Evolutionary conservation across 1,140 invertebrate species (phyloP).

Genomic region (Tetranychus urticae): DNA sequence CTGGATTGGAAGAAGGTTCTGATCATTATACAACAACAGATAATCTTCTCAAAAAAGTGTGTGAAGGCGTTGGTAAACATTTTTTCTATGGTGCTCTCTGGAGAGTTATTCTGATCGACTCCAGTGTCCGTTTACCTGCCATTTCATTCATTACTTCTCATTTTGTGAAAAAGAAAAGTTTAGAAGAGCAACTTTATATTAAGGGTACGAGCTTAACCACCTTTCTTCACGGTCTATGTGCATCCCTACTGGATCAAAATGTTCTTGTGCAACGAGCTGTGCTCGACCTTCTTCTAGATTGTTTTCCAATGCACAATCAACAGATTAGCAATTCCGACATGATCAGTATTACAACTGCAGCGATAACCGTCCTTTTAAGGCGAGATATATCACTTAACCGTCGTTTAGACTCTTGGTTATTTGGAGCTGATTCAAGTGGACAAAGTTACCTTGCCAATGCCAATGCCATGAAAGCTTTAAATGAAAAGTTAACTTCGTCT

Average conservation of each 20-base stretch:
- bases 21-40: constrained; percentile 68
- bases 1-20: constrained; percentile 69
- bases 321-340: constrained; percentile 47
- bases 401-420: constrained; percentile 54
- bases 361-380: constrained; percentile 53
- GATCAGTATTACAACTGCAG: constrained; percentile 48
- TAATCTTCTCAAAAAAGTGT: constrained; percentile 46
- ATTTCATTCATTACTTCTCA: constrained; percentile 54
- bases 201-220: constrained; percentile 63
- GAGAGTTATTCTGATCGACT: constrained; percentile 60
- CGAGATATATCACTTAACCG: constrained; percentile 79
- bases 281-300: constrained; percentile 54
- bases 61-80: constrained; percentile 44
- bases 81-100: constrained; percentile 72
- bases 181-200: constrained; percentile 61
- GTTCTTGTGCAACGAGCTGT: constrained; percentile 66
- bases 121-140: constrained; percentile 55
- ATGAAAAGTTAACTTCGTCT: background rate
- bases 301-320: constrained; percentile 61
- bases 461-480: background rate
- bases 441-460: background rate
- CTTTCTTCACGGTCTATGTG: constrained; percentile 47
- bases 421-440: constrained; percentile 34
- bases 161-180: constrained; percentile 52
- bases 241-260: constrained; percentile 49